Base-by-base conservation (phyloP, 2,888 invertebrate species). In the Drosophila kambysellisi region DNA sequence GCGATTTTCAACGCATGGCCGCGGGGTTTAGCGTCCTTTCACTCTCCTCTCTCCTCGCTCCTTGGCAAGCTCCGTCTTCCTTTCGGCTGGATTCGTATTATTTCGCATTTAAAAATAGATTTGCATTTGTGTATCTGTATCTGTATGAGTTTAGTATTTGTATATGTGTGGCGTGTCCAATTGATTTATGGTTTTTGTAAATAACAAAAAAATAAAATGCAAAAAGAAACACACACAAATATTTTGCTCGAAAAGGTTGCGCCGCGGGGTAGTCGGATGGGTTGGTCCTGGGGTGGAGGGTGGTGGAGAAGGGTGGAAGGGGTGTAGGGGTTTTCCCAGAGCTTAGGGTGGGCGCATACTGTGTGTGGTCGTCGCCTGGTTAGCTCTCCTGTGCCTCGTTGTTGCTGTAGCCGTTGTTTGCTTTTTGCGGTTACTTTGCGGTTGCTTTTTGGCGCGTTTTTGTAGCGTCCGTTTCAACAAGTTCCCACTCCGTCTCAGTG, bases 51-150 rank as follows among this genome's bases (percentile, higher is more conserved):
- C 51, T 25, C 25, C 25, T 20, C 41, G 43, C 66, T 43, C 33
- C 56, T 15, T 17, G 39, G 41, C 70, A 66, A 67, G 53, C 64
- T 76, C 65, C 69, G 62, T 66, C 65, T 61, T 64, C 25, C 59
- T 67, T 69, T 84, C 71, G 82, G 64, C 53, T 78, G 73, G 74
- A 70, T 81, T 76, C 88, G 82, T 91, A 92, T 92, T 92, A 92
- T 92, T 92, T 92, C 85, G 92, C 92, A 92, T 92, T 92, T 92
- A 92, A 92, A 92, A 91, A 91, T 91, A 92, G 92, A 92, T 92
- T 92, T 92, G 91, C 91, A 91, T 92, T 88, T 77, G 82, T 70
- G 41, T 17, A 9, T 29, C 20, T 70, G 41, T 17, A 9, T 29
- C 20, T 50, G 4, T 53, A 30, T 71, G 37, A 74, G 62, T 60